Percentiles rank a stretch among this genome's conserved stretches.
These are phyloP conservation scores for Argentina silus DNA, from an alignment of 2,797 vertebrate species.

Conservation along the genomic window DNA sequence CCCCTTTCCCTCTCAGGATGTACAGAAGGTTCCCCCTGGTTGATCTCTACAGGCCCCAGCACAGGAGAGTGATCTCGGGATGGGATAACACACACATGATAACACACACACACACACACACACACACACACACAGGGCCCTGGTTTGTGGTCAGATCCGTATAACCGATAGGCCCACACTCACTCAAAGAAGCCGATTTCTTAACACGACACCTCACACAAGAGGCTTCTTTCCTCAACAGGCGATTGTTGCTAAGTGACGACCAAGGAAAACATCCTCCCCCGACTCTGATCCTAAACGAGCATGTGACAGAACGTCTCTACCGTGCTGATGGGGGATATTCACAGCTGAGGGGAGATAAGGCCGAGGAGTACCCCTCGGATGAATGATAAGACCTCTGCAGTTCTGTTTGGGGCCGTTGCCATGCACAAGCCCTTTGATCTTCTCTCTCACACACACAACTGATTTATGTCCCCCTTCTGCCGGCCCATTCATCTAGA, in stretches of 20 bases:
- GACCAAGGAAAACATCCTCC: constrained; percentile 38
- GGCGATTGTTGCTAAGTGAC: constrained; percentile 54
- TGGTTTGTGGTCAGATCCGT: constrained; percentile 46
- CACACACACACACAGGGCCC: neutral
- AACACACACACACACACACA: neutral
- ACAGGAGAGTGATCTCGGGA: neutral
- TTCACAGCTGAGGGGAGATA: constrained; percentile 43
- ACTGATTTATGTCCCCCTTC: constrained; percentile 26
- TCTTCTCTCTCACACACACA: constrained; percentile 3
- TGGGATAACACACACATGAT: constrained; percentile 6
- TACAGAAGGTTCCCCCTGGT: constrained; percentile 4
- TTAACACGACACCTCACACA: constrained; percentile 57
- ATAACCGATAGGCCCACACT: constrained; percentile 28
- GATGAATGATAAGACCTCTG: constrained; percentile 28
- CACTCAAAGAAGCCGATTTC: constrained; percentile 27
- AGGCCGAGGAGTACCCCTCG: constrained; percentile 23
- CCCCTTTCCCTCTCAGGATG: constrained; percentile 4
- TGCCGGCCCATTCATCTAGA: constrained; percentile 32
- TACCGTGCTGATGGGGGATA: constrained; percentile 36
- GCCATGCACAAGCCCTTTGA: constrained; percentile 38
- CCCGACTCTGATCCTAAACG: constrained; percentile 19
- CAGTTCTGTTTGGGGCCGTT: constrained; percentile 36
- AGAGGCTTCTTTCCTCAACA: constrained; percentile 31
- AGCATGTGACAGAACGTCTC: constrained; percentile 12
- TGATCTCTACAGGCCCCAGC: neutral